Conservation (phyloP, 2,797 vertebrate species). For the Halcyon leucocephala region DNA sequence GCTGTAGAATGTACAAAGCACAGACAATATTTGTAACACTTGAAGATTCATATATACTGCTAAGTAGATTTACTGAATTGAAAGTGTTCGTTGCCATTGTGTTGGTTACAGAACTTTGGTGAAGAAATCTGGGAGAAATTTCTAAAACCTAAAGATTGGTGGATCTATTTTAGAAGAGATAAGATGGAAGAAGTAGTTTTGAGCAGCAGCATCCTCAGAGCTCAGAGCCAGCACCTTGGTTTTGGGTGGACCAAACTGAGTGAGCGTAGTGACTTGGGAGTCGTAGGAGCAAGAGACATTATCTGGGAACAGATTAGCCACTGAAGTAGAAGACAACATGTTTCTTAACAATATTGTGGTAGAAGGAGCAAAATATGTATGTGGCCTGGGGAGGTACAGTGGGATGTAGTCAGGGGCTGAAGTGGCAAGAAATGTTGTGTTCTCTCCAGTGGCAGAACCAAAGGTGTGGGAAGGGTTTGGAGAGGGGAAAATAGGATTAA, state of each 20-base stretch:
- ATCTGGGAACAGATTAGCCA: background rate
- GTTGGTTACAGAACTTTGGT: background rate
- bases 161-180: background rate
- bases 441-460: background rate
- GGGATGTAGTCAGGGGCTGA: background rate
- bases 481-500: slow-evolving; percentile 17
- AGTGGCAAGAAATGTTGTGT: background rate
- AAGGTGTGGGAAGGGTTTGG: slow-evolving; percentile 12
- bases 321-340: background rate
- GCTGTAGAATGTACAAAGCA: background rate
- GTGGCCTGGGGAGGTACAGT: background rate
- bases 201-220: background rate
- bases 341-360: background rate
- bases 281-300: background rate
- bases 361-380: background rate
- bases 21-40: background rate
- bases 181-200: accelerated
- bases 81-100: background rate
- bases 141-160: background rate
- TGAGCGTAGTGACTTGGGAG: too few relatives aligned
- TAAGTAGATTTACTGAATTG: background rate
- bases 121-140: background rate
- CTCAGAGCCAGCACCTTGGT: background rate
- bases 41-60: background rate
- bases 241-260: background rate